Percentiles rank a stretch among this genome's conserved stretches.
phyloP scores from a whole-genome alignment of 2,113 vertebrate genomes.

The Phylloscopus whistleri region DNA sequence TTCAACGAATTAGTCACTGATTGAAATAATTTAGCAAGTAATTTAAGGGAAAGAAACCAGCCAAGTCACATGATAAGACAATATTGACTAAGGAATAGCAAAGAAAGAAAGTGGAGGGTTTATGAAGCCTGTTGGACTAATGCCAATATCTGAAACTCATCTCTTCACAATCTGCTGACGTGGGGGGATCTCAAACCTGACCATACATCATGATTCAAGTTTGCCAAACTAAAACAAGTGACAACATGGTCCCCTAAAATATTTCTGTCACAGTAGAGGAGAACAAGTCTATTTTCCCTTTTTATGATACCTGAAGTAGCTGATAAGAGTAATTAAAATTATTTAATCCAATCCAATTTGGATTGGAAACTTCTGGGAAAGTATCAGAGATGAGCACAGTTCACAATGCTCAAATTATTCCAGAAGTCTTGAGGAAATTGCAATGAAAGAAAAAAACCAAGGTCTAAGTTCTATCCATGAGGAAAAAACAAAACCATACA shows the following conservation, averaged over 20 bases:
- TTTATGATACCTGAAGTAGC: background rate
- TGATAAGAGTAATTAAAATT: background rate
- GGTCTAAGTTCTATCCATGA: background rate
- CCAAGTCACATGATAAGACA: background rate
- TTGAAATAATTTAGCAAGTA: background rate
- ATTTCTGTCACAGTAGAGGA: background rate
- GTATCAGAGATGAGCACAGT: background rate
- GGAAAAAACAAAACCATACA: background rate
- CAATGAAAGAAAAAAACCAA: background rate
- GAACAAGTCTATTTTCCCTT: background rate
- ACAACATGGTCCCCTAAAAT: background rate
- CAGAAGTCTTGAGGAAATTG: background rate
- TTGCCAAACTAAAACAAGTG: background rate
- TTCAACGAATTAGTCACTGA: background rate
- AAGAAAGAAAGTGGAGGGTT: background rate
- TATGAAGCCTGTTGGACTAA: background rate
- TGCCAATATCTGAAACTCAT: background rate
- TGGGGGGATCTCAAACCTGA: background rate
- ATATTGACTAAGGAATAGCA: background rate
- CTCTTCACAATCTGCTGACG: background rate
- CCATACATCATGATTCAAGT: rapidly evolving
- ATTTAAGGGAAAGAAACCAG: background rate
- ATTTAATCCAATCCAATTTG: background rate
- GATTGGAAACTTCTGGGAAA: background rate
- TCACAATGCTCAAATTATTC: background rate